Evolutionary conservation across 2,797 vertebrate species (phyloP).

Genomic region (Acanthurus leucopareius): DNA sequence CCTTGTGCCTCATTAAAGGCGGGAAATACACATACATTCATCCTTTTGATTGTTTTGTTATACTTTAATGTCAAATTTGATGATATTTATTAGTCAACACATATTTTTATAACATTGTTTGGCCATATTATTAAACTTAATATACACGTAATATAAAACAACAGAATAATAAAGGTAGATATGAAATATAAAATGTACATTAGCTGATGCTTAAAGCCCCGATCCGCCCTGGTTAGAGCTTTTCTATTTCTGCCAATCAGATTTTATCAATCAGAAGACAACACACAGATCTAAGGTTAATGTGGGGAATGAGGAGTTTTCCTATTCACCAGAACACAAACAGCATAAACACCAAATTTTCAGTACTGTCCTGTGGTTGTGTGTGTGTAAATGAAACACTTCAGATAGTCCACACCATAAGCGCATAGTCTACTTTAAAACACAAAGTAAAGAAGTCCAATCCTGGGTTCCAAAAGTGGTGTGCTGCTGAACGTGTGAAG

Average conservation of each 20-base stretch:
- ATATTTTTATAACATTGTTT: conserved; percentile 35
- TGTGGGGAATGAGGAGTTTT: not conserved
- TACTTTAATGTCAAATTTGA: conserved; percentile 17
- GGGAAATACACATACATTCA: conserved; percentile 33
- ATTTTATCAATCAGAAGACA: not conserved
- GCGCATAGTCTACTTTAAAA: conserved; percentile 31
- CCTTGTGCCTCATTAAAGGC: conserved; percentile 3
- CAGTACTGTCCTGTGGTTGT: conserved; percentile 29
- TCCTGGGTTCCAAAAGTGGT: conserved; percentile 25
- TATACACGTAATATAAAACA: conserved; percentile 53
- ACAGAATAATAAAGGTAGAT: conserved; percentile 36
- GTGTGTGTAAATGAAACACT: conserved; percentile 13
- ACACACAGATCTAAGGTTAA: not conserved
- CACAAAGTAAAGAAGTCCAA: conserved; percentile 34
- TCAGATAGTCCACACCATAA: conserved; percentile 15
- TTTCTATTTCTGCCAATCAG: not conserved
- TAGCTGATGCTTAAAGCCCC: conserved; percentile 6
- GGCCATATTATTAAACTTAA: conserved; percentile 20
- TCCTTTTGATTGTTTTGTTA: conserved; percentile 48
- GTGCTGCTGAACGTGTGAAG: conserved; percentile 11
- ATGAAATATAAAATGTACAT: conserved; percentile 53
- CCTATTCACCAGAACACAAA: conserved; percentile 17
- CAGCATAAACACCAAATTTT: conserved; percentile 14
- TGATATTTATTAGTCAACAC: conserved; percentile 22
- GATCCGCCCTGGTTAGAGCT: not conserved